Conservation (phyloP, 2,888 invertebrate genomes). For the Sinelater perroti region DNA sequence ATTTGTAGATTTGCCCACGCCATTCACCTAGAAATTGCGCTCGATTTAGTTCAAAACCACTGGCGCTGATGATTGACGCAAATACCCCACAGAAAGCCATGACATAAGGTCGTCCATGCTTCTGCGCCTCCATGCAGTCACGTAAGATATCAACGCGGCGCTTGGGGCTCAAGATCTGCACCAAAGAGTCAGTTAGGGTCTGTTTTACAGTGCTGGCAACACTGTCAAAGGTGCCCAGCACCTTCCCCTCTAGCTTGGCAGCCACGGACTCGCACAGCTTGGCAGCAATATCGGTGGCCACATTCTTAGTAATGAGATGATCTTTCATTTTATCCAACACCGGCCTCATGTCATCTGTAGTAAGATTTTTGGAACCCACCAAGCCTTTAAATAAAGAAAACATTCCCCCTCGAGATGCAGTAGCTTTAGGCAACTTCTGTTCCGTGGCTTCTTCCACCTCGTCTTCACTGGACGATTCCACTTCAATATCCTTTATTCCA, state of each 20-base stretch:
- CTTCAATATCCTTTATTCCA: slow-evolving; percentile 81
- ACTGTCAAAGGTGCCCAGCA: slow-evolving; percentile 93
- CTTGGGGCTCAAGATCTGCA: slow-evolving; percentile 93
- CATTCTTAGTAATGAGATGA: slow-evolving; percentile 96
- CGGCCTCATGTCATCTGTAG: slow-evolving; percentile 81
- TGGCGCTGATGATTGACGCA: no score
- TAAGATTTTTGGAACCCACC: slow-evolving; percentile 89
- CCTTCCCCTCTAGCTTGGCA: slow-evolving; percentile 88
- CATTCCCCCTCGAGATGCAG: slow-evolving; percentile 67
- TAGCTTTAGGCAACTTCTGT: slow-evolving; percentile 37
- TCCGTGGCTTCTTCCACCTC: slow-evolving; percentile 61
- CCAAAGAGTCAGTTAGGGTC: slow-evolving; percentile 89
- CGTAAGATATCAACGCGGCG: slow-evolving; percentile 95
- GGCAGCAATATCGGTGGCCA: slow-evolving; percentile 93
- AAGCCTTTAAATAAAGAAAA: slow-evolving; percentile 85
- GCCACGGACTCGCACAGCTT: slow-evolving; percentile 95
- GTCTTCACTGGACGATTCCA: slow-evolving; percentile 77
- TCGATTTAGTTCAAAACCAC: no score
- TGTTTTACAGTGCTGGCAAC: slow-evolving; percentile 87
- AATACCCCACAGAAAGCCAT: slow-evolving; percentile 96
- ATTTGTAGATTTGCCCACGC: slow-evolving; percentile 99
- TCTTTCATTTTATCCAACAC: slow-evolving; percentile 93
- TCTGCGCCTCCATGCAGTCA: slow-evolving; percentile 89
- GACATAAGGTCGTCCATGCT: slow-evolving; percentile 87
- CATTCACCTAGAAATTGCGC: slow-evolving; percentile 75